Base-by-base conservation (phyloP, 2,888 invertebrate genomes). In the Teinopalpus imperialis region DNA sequence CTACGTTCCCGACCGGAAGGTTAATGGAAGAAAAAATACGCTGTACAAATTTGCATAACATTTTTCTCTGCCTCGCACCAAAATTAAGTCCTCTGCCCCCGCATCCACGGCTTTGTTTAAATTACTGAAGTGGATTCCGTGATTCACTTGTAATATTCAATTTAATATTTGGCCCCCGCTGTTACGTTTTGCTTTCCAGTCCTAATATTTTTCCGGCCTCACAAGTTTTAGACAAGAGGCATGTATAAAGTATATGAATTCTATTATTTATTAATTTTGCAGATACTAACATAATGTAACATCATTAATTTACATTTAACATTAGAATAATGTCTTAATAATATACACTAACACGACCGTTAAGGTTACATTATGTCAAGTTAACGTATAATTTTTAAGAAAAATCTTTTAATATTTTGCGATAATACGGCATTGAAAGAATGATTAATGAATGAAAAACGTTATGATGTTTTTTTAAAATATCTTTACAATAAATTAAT, bases 31-130 rank as follows among this genome's bases (percentile, higher is more conserved):
- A 82, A 85, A 83, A 83, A 88, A 85, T 81, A 85, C 79, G 73
- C 67, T 81, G 85, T 86, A 85, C 83, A 83, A 88, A 87, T 88
- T 88, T 88, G 75, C 87, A 86, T 87, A 82, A 76, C 80, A 81
- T 82, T 86, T 86, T 81, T 82, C 74, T 71, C 74, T 74, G 74
- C 74, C 75, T 80, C 62, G 62, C 57, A 61, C 75, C 74, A 43
- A 85, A 85, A 85, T 86, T 81, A 83, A 82, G 83, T 76, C 73
- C 64, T 73, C 66, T 62, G 69, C 64, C 70, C 66, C 71, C 71
- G 73, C 71, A 76, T 78, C 71, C 64, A 73, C 74, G 73, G 74
- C 75, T 76, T 81, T 81, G 77, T 85, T 85, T 79, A 81, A 82
- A 82, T 81, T 79, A 81, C 75, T 67, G 63, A 66, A 76, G 75